Base-by-base conservation (phyloP, 2,797 vertebrate genomes). In the Argya squamiceps region DNA sequence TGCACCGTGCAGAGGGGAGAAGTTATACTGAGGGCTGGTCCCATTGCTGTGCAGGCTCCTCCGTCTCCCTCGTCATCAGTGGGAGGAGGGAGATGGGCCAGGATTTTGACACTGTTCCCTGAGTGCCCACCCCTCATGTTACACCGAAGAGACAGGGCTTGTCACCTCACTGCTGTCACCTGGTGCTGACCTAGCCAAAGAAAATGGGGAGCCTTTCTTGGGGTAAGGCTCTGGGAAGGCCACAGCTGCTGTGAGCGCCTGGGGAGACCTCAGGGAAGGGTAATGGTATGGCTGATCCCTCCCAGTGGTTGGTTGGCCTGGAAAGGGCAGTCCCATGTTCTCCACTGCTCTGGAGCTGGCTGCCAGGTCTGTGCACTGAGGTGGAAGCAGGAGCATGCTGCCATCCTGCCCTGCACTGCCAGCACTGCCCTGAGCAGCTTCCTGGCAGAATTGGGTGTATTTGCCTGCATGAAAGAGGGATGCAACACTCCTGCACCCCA, bases 61-160 rank as follows among this genome's bases (percentile, higher is more conserved):
- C 17, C 1, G 0, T 19, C 64, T 60, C 7, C 46, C 14, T 59
- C 49, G 29, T 39, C 37, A 24, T 34, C 32, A 3, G 36, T 1
- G 37, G 68, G 68, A 67, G 56, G 59, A 88, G 90, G 52, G 22
- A 59, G 73, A 18, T 60, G 55, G 34, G 58, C 32, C 49, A n/a
- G 30, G 47, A 3, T 59, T 7, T 46, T 47, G 74, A 7, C 39
- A 3, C 39, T n/a, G 52, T 4, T 10, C 34, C 4, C 0, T 76
- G 70, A 39, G 3, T 63, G 8, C 52, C 43, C 71, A 52, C 26
- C 10, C 14, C 43, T 24, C 11, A 24, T 36, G 53, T 83, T 67
- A 34, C 27, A 19, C 29, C 0, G 0, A 9, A 49, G 58, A 3
- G 3, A n/a, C 30, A 62, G 36, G 44, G 20, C 49, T 36, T 10